A percentile compares a stretch with the other conserved stretches of the same genome.
phyloP scores from a whole-genome alignment of 1,140 invertebrate genomes.

The Physella acuta region DNA sequence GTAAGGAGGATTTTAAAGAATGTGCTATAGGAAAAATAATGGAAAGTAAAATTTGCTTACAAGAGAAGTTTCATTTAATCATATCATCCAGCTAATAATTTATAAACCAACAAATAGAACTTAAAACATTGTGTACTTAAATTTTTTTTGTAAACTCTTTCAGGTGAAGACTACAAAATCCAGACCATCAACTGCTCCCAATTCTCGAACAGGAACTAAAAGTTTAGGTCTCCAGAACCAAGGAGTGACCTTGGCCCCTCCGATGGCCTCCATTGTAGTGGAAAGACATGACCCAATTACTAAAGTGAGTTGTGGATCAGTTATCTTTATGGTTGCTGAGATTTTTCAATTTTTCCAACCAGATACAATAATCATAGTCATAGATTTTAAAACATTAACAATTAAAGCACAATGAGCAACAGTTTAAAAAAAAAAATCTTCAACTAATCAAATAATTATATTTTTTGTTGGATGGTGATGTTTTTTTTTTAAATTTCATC shows the following conservation, averaged over 20 bases:
- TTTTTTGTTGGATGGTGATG: neutral
- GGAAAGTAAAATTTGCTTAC: too few species aligned
- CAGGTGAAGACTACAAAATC: too few species aligned
- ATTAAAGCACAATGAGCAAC: neutral
- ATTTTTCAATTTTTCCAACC: neutral
- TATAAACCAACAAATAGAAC: too few species aligned
- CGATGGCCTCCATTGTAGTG: slow-evolving; percentile 52
- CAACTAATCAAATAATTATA: neutral
- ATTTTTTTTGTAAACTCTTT: too few species aligned
- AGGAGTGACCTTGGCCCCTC: slow-evolving; percentile 35
- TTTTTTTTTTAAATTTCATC: neutral
- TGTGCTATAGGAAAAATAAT: too few species aligned
- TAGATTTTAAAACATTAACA: neutral
- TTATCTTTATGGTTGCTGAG: neutral
- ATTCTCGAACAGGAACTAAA: too few species aligned
- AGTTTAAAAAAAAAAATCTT: neutral
- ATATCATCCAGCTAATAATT: too few species aligned
- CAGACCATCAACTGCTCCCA: too few species aligned
- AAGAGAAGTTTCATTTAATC: too few species aligned
- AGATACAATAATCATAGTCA: neutral
- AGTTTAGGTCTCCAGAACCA: too few species aligned
- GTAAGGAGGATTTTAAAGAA: too few species aligned
- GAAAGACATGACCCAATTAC: slow-evolving; percentile 50
- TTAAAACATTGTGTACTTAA: too few species aligned
- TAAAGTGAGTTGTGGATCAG: slow-evolving; percentile 36